Evolutionary conservation across 2,113 vertebrate species (phyloP).

Genomic region (Symphodus melops): DNA sequence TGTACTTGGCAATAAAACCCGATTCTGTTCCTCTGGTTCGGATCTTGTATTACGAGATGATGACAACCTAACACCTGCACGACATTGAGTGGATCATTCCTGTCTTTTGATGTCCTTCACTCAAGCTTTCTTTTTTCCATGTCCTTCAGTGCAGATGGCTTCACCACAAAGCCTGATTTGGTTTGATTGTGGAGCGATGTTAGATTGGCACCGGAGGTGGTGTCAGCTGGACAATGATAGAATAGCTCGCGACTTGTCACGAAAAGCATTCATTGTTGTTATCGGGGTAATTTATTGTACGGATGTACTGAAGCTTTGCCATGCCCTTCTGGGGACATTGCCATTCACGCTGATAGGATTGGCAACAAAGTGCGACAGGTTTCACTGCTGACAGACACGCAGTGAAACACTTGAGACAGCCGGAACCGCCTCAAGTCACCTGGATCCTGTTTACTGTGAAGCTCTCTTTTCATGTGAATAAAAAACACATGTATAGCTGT

Average conservation of each 20-base stretch:
- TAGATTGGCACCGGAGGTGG: slow-evolving; percentile 41
- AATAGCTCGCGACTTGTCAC: slow-evolving; percentile 59
- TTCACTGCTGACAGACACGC: slow-evolving; percentile 49
- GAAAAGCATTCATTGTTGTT: slow-evolving; percentile 56
- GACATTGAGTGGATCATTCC: background rate
- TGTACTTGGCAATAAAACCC: no score
- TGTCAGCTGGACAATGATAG: slow-evolving; percentile 65
- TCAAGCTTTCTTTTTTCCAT: background rate
- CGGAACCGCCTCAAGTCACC: slow-evolving; percentile 47
- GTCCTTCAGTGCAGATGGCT: slow-evolving; percentile 41
- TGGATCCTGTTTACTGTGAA: slow-evolving; percentile 54
- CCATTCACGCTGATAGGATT: slow-evolving; percentile 67
- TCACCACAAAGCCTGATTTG: slow-evolving; percentile 46
- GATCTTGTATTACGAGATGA: background rate
- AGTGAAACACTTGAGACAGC: slow-evolving; percentile 58
- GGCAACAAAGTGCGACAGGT: slow-evolving; percentile 65
- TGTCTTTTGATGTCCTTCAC: slow-evolving; percentile 22
- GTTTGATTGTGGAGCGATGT: slow-evolving; percentile 36
- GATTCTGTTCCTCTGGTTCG: no score
- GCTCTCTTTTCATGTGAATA: slow-evolving; percentile 44
- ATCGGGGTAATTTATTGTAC: slow-evolving; percentile 68
- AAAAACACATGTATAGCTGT: slow-evolving; percentile 33
- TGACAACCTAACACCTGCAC: background rate
- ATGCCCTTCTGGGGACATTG: slow-evolving; percentile 71
- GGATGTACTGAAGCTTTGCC: slow-evolving; percentile 50